Conservation (phyloP, 2,113 vertebrate genomes). For the Poicephalus meyeri region DNA sequence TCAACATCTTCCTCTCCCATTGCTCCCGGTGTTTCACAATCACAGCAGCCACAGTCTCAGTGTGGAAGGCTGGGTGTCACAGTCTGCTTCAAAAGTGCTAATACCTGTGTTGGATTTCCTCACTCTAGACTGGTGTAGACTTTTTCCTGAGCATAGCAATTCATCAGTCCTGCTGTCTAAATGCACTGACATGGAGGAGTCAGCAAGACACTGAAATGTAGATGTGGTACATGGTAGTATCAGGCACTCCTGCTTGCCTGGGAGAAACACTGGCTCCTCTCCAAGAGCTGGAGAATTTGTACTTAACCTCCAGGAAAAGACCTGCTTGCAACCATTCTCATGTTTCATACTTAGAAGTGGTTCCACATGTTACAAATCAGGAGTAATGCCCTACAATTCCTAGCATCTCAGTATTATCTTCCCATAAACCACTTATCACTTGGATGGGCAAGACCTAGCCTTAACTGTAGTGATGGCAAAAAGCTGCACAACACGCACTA, state of each 20-base stretch:
- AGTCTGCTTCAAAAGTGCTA: background rate
- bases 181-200: background rate
- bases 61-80: background rate
- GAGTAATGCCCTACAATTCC: background rate
- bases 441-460: no score
- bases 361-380: background rate
- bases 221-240: background rate
- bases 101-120: background rate
- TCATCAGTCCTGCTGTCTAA: background rate
- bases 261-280: background rate
- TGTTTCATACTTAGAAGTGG: background rate
- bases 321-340: background rate
- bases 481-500: fast-evolving
- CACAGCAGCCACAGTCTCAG: background rate
- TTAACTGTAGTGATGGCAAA: background rate
- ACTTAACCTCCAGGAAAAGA: background rate
- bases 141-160: background rate
- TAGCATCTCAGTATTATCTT: background rate
- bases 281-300: background rate
- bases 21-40: background rate
- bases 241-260: background rate
- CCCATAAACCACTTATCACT: background rate
- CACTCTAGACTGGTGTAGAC: background rate
- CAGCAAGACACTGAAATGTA: background rate
- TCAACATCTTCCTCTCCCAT: background rate